Evolutionary conservation across 2,888 invertebrate species (phyloP).

Genomic region (Germaria angustata): DNA sequence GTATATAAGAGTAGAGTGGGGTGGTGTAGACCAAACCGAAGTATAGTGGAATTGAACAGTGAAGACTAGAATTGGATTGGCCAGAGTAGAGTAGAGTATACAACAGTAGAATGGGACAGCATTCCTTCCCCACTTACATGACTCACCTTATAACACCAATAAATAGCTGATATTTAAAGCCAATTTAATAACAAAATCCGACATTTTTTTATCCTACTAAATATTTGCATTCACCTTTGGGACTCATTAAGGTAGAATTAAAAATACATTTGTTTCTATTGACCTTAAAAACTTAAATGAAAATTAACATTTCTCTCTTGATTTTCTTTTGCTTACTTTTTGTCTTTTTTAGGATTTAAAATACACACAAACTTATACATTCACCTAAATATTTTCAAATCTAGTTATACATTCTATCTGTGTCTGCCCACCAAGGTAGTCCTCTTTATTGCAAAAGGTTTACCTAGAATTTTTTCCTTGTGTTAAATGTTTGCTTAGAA

Average conservation of each 20-base stretch:
- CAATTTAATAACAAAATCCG: no score
- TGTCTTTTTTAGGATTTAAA: neutral
- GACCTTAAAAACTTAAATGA: conserved; percentile 50
- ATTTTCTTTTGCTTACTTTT: neutral
- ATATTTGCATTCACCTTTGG: neutral
- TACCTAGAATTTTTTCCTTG: neutral
- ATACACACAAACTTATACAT: neutral
- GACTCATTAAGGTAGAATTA: conserved; percentile 49
- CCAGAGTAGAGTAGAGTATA: no score
- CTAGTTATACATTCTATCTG: conserved; percentile 39
- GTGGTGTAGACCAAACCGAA: no score
- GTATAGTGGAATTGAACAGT: no score
- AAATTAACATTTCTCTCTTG: conserved; percentile 25
- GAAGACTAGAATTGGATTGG: no score
- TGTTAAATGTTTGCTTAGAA: neutral
- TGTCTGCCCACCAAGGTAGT: conserved; percentile 26
- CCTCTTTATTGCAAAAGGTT: neutral
- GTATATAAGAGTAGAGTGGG: no score
- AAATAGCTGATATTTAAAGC: no score
- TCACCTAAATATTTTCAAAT: conserved; percentile 30
- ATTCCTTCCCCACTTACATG: no score
- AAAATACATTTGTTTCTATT: conserved; percentile 63
- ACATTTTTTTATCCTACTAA: no score
- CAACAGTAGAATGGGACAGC: no score
- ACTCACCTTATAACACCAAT: no score